Evolutionary conservation across 2,113 vertebrate species (phyloP), one percentile per base, ranked within the genome.

Genomic region (Potamarius usumacintae): DNA sequence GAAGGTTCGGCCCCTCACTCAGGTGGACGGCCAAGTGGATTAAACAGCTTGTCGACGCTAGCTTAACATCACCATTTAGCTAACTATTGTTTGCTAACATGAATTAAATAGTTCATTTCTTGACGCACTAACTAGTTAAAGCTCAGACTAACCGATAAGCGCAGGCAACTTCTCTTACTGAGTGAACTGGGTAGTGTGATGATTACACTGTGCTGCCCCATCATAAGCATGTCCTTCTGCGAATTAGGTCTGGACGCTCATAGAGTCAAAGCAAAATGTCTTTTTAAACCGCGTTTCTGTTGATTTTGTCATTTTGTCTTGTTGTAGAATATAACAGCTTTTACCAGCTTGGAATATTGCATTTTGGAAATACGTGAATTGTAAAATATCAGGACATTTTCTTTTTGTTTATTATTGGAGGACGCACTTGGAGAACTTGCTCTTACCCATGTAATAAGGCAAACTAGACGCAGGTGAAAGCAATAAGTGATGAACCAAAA

Each of bases 1-100:
- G 87, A 90, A 89, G 89, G 90, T 89, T 63, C 92, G 88, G 92
- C 91, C 90, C 60, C 93, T 94, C 42, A 42, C 62, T 50, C 55
- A n/a, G 27, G 18, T 25, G 42, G 60, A 12, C 22, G 42, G 81
- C 81, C 58, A 30, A 60, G 63, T 58, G 52, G 67, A 72, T 72
- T 84, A 72, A 72, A 34, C 42, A 74, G 67, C 60, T 58, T 27
- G 27, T 15, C 20, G 15, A 9, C 1, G 69, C 83, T 74, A 85
- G 83, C 27, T 74, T 85, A 84, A 53, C 83, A 84, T 34, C 20
- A 72, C 4, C 25, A 65, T 48, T 9, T 27, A 83, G 22, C 79
- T 60, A n/a, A 34, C 30, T 52, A 42, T 10, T 55, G 7, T 11
- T 53, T 53, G 12, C 22, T 63, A 22, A 55, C 55, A 17, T 60